Conservation (phyloP, 2,797 vertebrate species). For the Aphelocoma californica region DNA sequence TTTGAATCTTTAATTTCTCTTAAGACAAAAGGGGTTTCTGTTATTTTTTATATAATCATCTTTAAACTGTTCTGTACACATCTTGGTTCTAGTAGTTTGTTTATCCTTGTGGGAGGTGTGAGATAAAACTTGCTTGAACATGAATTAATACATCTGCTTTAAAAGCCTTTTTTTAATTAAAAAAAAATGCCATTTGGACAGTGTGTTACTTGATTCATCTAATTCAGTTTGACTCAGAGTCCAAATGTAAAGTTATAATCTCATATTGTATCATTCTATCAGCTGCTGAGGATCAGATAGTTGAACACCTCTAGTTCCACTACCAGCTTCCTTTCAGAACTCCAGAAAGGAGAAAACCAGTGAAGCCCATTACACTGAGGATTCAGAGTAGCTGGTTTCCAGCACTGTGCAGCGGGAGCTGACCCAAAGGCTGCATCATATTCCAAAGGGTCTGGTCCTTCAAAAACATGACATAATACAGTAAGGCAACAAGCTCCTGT, state of each 20-base stretch:
- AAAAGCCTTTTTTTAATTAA: background rate
- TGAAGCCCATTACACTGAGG: background rate
- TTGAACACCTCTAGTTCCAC: background rate
- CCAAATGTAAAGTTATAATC: background rate
- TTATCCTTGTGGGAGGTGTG: background rate
- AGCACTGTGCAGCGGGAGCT: background rate
- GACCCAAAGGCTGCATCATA: accelerated
- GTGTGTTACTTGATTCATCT: background rate
- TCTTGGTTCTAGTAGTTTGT: background rate
- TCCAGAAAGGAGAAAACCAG: background rate
- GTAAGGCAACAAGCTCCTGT: background rate
- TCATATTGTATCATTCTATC: background rate
- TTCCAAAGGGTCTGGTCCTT: background rate
- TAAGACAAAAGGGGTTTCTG: background rate
- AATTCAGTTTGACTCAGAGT: background rate
- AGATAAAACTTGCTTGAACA: background rate
- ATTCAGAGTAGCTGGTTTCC: background rate
- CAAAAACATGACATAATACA: background rate
- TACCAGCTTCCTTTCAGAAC: background rate
- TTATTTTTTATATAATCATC: background rate
- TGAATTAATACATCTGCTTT: background rate
- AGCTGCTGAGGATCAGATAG: background rate
- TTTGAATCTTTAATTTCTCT: background rate
- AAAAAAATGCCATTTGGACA: background rate
- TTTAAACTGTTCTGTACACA: background rate